A percentile compares a stretch with the other conserved stretches of the same genome.
Evolutionary conservation across 2,797 vertebrate genomes (phyloP).

Genomic region (Remorina albescens): DNA sequence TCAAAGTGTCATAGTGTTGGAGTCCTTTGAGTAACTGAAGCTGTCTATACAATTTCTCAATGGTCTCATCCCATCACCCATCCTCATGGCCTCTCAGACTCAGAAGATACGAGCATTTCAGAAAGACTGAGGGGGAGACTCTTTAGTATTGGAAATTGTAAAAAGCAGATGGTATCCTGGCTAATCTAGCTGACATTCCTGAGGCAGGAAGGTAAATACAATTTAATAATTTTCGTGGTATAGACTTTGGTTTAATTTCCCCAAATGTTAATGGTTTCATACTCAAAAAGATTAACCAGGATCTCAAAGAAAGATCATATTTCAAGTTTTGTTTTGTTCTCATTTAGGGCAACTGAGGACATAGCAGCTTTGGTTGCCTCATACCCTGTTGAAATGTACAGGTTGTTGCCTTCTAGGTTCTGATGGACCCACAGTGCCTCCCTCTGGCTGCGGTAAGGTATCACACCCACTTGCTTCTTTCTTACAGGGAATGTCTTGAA

Average conservation of each 20-base stretch:
- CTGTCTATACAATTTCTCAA: slow-evolving; percentile 30
- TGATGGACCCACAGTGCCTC: slow-evolving; percentile 64
- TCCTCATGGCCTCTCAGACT: slow-evolving; percentile 33
- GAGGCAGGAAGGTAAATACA: slow-evolving; percentile 1
- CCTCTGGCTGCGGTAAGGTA: slow-evolving; percentile 58
- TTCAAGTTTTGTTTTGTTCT: slow-evolving; percentile 6
- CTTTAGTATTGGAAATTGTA: slow-evolving; percentile 4
- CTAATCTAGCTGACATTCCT: slow-evolving; percentile 25
- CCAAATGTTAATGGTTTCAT: slow-evolving; percentile 54
- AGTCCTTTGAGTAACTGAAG: slow-evolving; percentile 16
- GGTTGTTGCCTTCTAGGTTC: slow-evolving; percentile 71
- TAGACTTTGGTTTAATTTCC: slow-evolving; percentile 37
- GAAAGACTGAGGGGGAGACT: slow-evolving; percentile 5
- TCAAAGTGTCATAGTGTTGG: slow-evolving; percentile 27
- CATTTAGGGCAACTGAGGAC: slow-evolving; percentile 10
- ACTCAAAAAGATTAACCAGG: slow-evolving; percentile 23
- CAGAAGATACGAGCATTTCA: slow-evolving; percentile 18
- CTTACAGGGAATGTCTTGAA: slow-evolving; percentile 75
- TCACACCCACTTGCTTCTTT: slow-evolving; percentile 66
- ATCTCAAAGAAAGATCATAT: slow-evolving; percentile 23
- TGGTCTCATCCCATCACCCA: slow-evolving; percentile 35
- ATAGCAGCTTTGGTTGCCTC: slow-evolving; percentile 29
- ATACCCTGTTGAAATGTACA: slow-evolving; percentile 57
- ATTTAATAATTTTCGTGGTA: slow-evolving; percentile 32
- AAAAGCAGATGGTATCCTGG: slow-evolving; percentile 5